Conservation (phyloP, 2,888 invertebrate genomes). For the Odontocerum albicorne region DNA sequence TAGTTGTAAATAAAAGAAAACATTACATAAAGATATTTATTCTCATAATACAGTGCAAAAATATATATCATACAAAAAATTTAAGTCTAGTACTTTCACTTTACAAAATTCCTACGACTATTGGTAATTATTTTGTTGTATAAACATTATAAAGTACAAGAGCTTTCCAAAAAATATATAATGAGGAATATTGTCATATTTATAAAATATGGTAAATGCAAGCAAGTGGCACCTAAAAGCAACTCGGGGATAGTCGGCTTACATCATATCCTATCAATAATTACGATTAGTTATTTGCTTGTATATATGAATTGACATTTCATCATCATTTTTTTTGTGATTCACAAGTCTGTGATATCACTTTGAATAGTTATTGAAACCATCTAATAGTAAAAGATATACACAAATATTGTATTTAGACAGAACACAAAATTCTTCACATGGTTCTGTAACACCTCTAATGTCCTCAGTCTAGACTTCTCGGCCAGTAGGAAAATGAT, state of each 20-base stretch:
- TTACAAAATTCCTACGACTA: constrained; percentile 3
- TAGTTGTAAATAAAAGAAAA: no score
- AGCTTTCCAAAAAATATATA: constrained; percentile 1
- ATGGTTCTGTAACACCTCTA: no score
- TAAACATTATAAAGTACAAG: constrained; percentile 3
- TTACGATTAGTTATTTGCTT: not conserved
- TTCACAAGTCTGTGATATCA: no score
- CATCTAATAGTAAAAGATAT: no score
- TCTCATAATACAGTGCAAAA: constrained; percentile 17
- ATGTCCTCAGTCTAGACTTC: no score
- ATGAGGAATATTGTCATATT: constrained; percentile 12
- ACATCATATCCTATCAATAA: not conserved
- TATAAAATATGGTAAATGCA: not conserved
- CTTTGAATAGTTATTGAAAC: no score
- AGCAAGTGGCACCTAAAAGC: constrained; percentile 1
- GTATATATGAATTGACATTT: no score
- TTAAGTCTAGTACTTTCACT: constrained; percentile 4
- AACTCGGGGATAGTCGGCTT: not conserved
- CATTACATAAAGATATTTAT: no score
- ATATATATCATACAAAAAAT: constrained; percentile 15
- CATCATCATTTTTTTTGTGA: no score
- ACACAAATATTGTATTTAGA: no score
- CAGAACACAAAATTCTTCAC: no score
- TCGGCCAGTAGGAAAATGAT: no score
- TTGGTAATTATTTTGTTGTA: constrained; percentile 16